Percentiles rank a stretch among this genome's conserved stretches.
Evolutionary conservation across 1,140 invertebrate species (phyloP).

Genomic region (Xylocopa sonorina): DNA sequence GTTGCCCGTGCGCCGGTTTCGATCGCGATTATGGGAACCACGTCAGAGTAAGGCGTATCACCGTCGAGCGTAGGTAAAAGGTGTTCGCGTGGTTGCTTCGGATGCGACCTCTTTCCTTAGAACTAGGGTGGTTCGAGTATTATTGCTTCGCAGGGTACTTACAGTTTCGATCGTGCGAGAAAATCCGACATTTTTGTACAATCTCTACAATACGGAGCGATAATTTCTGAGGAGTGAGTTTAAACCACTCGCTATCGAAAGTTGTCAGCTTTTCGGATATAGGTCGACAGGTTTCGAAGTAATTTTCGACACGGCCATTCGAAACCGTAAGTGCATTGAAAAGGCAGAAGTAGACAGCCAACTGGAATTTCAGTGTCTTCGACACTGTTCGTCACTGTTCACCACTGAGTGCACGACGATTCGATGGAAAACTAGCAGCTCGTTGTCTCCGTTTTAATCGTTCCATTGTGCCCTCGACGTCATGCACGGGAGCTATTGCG

Average conservation of each 20-base stretch:
- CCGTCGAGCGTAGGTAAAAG: conserved; percentile 5
- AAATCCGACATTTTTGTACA: too few relatives aligned
- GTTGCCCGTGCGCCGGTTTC: conserved; percentile 47
- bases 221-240: too few relatives aligned
- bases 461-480: conserved; percentile 35
- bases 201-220: too few relatives aligned
- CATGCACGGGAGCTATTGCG: conserved; percentile 44
- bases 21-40: conserved; percentile 50
- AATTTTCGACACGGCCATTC: not conserved
- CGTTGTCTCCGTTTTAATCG: conserved; percentile 48
- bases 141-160: too few relatives aligned
- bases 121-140: too few relatives aligned
- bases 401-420: not conserved
- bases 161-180: too few relatives aligned
- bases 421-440: conserved; percentile 44
- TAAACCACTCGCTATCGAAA: too few relatives aligned
- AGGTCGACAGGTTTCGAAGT: conserved; percentile 6
- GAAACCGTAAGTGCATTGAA: not conserved
- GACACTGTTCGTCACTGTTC: not conserved
- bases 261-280: not conserved
- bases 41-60: conserved; percentile 33
- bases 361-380: conserved; percentile 37
- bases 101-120: too few relatives aligned
- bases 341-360: not conserved
- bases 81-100: not conserved